phyloP scores from a whole-genome alignment of 2,113 vertebrate genomes.

The Hyaena hyaena region DNA sequence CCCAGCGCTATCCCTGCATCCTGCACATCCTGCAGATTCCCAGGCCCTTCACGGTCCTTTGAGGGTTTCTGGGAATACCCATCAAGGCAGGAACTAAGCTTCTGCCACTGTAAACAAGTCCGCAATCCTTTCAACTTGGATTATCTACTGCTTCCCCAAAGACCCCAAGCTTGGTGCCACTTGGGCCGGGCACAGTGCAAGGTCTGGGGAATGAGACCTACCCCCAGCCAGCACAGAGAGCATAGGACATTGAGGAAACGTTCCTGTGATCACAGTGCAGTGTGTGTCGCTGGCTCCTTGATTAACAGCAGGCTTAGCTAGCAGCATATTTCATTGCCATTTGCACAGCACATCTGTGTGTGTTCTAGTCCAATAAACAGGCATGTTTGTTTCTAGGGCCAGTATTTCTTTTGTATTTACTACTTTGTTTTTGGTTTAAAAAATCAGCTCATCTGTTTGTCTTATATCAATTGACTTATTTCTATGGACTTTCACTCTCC shows the following conservation, averaged over 20 bases:
- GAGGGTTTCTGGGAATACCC: neutral
- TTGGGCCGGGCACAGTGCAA: neutral
- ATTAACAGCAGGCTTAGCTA: neutral
- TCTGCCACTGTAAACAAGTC: no score
- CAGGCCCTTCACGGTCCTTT: neutral
- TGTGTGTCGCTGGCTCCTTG: no score
- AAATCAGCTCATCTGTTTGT: neutral
- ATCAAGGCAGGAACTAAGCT: neutral
- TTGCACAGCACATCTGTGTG: conserved; percentile 26
- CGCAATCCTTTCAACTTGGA: neutral
- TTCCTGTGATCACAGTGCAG: neutral
- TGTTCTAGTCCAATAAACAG: conserved; percentile 20
- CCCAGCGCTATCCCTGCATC: fast-evolving
- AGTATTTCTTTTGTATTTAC: conserved; percentile 60
- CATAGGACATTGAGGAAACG: neutral
- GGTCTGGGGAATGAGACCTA: neutral
- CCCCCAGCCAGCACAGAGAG: neutral
- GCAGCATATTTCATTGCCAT: neutral
- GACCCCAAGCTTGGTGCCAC: neutral
- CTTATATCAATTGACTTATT: neutral
- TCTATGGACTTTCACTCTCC: neutral
- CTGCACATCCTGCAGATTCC: neutral
- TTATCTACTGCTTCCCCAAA: neutral
- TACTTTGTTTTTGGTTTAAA: neutral
- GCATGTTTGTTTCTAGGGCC: neutral